Conservation (phyloP, 1,140 invertebrate genomes). For the Paraescarpia echinospica region DNA sequence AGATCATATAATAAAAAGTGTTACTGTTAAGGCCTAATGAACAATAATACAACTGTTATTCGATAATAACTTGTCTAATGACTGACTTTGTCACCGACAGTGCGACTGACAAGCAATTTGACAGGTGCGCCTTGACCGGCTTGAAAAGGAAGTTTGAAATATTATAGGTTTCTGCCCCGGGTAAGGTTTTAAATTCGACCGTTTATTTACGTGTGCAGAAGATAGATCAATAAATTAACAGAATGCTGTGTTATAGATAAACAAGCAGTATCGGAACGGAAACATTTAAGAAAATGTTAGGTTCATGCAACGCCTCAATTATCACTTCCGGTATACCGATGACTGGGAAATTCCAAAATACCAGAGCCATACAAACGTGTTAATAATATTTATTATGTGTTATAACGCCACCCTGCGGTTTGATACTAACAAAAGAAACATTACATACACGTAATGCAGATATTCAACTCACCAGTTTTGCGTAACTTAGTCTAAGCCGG, state of each 20-base stretch:
- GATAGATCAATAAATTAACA: not conserved
- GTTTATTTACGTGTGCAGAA: not conserved
- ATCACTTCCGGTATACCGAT: not conserved
- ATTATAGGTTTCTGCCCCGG: not conserved
- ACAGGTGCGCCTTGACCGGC: not conserved
- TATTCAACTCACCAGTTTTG: not conserved
- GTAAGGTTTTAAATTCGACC: not conserved
- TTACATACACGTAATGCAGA: not conserved
- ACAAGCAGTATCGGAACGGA: not conserved
- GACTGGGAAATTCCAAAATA: not conserved
- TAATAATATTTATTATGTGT: not conserved
- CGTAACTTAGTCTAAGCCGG: not conserved
- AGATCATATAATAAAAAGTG: no score
- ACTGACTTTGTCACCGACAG: not conserved
- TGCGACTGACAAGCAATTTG: not conserved
- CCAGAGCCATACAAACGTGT: not conserved
- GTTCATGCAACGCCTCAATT: not conserved
- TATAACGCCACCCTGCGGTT: not conserved
- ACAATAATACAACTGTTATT: not conserved
- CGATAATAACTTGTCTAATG: not conserved
- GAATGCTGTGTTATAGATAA: not conserved
- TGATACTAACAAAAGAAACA: not conserved
- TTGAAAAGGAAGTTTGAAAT: not conserved
- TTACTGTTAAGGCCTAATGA: no score
- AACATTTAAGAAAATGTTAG: not conserved